Evolutionary conservation across 1,140 invertebrate species (phyloP).

Genomic region (Macrotrachela quadricornifera): DNA sequence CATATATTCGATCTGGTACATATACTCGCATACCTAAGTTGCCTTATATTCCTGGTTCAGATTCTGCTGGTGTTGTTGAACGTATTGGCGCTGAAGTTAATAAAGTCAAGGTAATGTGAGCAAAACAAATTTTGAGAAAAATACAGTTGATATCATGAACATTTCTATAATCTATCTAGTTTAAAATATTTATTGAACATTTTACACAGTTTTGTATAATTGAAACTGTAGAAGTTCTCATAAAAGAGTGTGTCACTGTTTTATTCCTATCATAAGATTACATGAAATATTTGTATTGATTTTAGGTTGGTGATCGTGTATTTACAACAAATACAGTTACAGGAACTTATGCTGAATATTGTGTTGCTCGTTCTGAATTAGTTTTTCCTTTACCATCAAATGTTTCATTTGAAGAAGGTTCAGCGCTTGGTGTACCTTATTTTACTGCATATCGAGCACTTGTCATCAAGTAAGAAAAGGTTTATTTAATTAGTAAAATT

Average conservation of each 20-base stretch:
- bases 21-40: conserved; percentile 27
- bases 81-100: conserved; percentile 29
- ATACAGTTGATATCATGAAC: too few relatives aligned
- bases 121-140: too few relatives aligned
- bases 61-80: conserved; percentile 36
- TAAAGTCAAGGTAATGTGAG: conserved; percentile 31
- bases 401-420: conserved; percentile 35
- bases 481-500: background rate
- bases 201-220: too few relatives aligned
- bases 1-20: conserved; percentile 35
- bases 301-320: conserved; percentile 36
- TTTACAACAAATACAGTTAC: conserved; percentile 20
- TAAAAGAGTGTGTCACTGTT: too few relatives aligned
- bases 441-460: conserved; percentile 38
- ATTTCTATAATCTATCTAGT: too few relatives aligned
- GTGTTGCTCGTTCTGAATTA: conserved; percentile 14
- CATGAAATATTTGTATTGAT: too few relatives aligned
- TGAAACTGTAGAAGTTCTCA: too few relatives aligned
- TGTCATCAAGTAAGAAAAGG: conserved; percentile 25
- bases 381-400: conserved; percentile 22
- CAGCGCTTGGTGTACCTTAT: conserved; percentile 39
- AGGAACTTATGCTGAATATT: conserved; percentile 37
- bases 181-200: too few relatives aligned
- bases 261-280: too few relatives aligned
- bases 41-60: conserved; percentile 36